A percentile compares a stretch with the other conserved stretches of the same genome.
Conservation (phyloP, 1,140 invertebrate species). For the Anastatus disparis region DNA sequence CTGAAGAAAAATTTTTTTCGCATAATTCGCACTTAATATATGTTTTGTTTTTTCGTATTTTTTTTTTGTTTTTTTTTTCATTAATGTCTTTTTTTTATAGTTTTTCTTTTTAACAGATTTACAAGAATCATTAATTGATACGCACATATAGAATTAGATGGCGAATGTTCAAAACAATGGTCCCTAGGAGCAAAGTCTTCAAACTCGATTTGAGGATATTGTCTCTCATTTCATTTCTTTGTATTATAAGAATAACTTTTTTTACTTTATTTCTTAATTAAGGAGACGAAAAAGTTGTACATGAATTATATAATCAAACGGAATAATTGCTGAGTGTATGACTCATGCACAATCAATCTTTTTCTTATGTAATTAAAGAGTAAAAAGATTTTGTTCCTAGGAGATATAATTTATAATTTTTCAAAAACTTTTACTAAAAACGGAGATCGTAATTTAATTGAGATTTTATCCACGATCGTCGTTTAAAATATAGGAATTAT, state of each 20-base stretch:
- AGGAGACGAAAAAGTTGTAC: background rate
- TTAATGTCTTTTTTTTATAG: background rate
- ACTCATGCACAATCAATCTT: background rate
- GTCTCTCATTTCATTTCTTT: background rate
- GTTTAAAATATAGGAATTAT: slow-evolving; percentile 40
- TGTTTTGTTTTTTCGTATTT: background rate
- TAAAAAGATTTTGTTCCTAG: slow-evolving; percentile 22
- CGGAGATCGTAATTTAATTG: slow-evolving; percentile 25
- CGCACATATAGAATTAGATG: background rate
- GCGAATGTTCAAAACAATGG: background rate
- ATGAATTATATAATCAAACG: background rate
- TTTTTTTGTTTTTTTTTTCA: background rate
- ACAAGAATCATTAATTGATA: background rate
- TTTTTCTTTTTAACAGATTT: background rate
- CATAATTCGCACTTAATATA: background rate
- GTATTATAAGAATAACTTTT: slow-evolving; percentile 1
- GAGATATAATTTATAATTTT: slow-evolving; percentile 5
- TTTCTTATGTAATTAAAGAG: background rate
- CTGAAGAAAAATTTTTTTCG: slow-evolving; percentile 2
- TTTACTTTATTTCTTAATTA: background rate
- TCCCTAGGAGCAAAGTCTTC: background rate
- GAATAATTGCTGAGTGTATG: too few relatives aligned
- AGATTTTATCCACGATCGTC: slow-evolving; percentile 32
- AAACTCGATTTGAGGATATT: background rate
- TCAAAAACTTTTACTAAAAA: slow-evolving; percentile 13